Conservation (phyloP, 2,113 vertebrate species). For the Vombatus ursinus region DNA sequence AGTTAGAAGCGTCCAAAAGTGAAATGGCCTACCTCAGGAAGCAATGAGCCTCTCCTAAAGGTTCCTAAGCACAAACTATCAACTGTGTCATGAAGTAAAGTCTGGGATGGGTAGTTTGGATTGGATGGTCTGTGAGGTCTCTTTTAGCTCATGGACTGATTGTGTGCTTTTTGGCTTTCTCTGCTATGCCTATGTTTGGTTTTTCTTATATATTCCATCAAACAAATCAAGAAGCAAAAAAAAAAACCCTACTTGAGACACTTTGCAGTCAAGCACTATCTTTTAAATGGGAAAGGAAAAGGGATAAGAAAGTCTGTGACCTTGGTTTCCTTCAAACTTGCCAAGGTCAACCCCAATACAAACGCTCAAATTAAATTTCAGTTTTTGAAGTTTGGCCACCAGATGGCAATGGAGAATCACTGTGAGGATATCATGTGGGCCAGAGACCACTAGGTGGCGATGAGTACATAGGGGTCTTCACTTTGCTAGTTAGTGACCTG, state of each 20-base stretch:
- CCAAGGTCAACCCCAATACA: neutral
- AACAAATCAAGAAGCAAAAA: neutral
- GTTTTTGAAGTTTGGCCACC: neutral
- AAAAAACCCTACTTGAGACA: neutral
- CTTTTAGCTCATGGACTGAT: neutral
- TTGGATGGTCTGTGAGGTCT: neutral
- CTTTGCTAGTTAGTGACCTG: neutral
- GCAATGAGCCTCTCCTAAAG: neutral
- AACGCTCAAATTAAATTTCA: neutral
- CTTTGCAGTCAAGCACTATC: neutral
- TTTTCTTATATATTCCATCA: neutral
- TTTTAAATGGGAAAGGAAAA: neutral
- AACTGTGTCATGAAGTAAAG: neutral
- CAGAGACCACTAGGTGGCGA: neutral
- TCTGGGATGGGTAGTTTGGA: neutral
- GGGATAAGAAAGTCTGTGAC: neutral
- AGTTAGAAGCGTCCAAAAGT: neutral
- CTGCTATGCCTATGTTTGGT: neutral
- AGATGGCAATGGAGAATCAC: neutral
- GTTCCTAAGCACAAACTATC: neutral
- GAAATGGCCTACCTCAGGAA: neutral
- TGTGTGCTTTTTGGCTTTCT: neutral
- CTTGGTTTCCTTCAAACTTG: neutral
- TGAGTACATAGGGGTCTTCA: neutral
- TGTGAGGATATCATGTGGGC: neutral